Percentiles rank a stretch among this genome's conserved stretches.
Conservation (phyloP, 2,113 vertebrate genomes). For the Nannobrachium achirus region DNA sequence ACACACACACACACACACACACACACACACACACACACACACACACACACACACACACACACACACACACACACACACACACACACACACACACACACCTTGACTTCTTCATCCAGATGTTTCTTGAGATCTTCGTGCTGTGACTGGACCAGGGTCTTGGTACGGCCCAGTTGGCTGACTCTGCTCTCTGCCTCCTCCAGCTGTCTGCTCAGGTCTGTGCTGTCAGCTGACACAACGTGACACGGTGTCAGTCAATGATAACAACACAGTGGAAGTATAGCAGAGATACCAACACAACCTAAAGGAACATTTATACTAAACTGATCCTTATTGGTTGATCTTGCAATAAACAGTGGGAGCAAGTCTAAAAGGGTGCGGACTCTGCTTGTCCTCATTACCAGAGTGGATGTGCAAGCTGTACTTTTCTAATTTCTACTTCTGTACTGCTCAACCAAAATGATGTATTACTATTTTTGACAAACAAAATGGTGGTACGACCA, state of each 20-base stretch:
- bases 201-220: slow-evolving; percentile 75
- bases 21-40: too few relatives aligned
- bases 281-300: not conserved
- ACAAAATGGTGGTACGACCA: too few relatives aligned
- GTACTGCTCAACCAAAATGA: too few relatives aligned
- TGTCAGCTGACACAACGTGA: slow-evolving; percentile 73
- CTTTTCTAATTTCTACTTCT: too few relatives aligned
- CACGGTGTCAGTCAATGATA: not conserved
- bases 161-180: slow-evolving; percentile 69
- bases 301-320: too few relatives aligned
- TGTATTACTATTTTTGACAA: too few relatives aligned
- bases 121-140: slow-evolving; percentile 82
- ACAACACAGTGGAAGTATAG: not conserved
- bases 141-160: slow-evolving; percentile 69
- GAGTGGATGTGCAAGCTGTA: too few relatives aligned
- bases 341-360: too few relatives aligned
- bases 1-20: too few relatives aligned
- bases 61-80: slow-evolving; percentile 7
- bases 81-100: slow-evolving; percentile 66
- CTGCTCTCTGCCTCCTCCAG: slow-evolving; percentile 79
- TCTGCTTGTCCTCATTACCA: too few relatives aligned
- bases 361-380: too few relatives aligned
- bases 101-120: slow-evolving; percentile 82
- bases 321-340: too few relatives aligned
- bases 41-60: not conserved